Base-by-base conservation (phyloP, 2,888 invertebrate species). In the Cephus rjabovi region DNA sequence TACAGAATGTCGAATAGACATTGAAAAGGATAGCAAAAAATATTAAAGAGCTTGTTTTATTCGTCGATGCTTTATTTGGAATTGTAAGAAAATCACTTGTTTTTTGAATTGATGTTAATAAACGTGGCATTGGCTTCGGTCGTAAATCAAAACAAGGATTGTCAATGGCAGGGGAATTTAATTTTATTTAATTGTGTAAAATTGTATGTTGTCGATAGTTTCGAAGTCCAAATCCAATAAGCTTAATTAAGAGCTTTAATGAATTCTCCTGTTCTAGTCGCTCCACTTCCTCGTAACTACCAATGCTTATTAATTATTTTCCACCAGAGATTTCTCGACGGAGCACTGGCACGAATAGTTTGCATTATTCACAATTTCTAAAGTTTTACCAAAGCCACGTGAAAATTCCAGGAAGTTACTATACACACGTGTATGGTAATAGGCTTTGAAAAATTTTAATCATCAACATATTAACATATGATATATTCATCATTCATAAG, bases 161-260 rank as follows among this genome's bases (percentile, higher is more conserved):
- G 23, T n/a, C 15, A 31, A 11, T 69, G 34, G n/a, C 12, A 69
- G 69, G 33, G 34, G 34, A 69, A 15, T 69, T 70, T 75, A 70
- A 77, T 77, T 69, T 77, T 34, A 70, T 33, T 77, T 77, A 77
- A 56, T 80, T 76, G 79, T 79, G 77, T 70, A 70, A 79, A 79
- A 75, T 75, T 77, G 80, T 75, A 75, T 56, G 78, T 69, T 56
- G 69, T 68, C 75, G 78, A 77, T 79, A 81, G 79, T 81, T 81
- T 75, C 71, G 76, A 80, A 83, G 79, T 81, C 78, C 76, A 73
- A 78, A 81, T 83, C 78, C 81, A 81, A 82, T 82, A 82, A 82
- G 79, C 78, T 82, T 81, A 82, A 83, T 83, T 82, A 79, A 80
- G 80, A 81, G 79, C 81, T 82, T 79, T 79, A 81, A 81, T 81